These are phyloP conservation scores for Drosophila birchii DNA, from an alignment of 2,888 invertebrate species.

Conservation along the genomic window DNA sequence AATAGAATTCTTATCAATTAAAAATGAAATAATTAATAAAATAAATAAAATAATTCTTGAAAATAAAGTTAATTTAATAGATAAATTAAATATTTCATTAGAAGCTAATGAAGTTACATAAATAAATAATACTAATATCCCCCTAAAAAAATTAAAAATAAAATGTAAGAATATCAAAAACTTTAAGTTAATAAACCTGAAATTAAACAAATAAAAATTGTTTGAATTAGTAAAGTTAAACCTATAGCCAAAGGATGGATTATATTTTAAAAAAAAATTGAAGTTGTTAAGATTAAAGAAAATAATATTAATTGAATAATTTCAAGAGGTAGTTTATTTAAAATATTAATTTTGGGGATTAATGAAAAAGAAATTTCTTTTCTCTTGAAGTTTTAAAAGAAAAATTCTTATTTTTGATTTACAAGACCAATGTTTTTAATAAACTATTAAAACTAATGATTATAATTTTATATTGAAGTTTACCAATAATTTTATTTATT, in stretches of 20 bases:
- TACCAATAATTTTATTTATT: constrained; percentile 86
- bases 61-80: constrained; percentile 79
- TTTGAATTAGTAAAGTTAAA: constrained; percentile 86
- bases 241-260: constrained; percentile 86
- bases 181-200: constrained; percentile 85
- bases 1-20: constrained; percentile 74
- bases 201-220: constrained; percentile 85
- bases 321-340: constrained; percentile 88
- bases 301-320: constrained; percentile 76
- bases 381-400: constrained; percentile 88
- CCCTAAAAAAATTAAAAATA: constrained; percentile 88
- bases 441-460: constrained; percentile 88
- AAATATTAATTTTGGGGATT: constrained; percentile 91
- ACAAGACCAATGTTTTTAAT: constrained; percentile 89
- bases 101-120: constrained; percentile 88
- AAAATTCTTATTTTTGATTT: constrained; percentile 87
- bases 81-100: constrained; percentile 86
- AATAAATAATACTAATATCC: constrained; percentile 88
- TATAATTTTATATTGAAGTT: constrained; percentile 84
- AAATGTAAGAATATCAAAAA: constrained; percentile 87
- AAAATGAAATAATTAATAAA: constrained; percentile 61
- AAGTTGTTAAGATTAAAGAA: constrained; percentile 38
- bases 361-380: constrained; percentile 86
- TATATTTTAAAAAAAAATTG: constrained; percentile 82
- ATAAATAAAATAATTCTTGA: constrained; percentile 59